Percentiles rank a stretch among this genome's conserved stretches.
Conservation (phyloP, 1,140 invertebrate genomes). For the Cheumatopsyche charites region DNA sequence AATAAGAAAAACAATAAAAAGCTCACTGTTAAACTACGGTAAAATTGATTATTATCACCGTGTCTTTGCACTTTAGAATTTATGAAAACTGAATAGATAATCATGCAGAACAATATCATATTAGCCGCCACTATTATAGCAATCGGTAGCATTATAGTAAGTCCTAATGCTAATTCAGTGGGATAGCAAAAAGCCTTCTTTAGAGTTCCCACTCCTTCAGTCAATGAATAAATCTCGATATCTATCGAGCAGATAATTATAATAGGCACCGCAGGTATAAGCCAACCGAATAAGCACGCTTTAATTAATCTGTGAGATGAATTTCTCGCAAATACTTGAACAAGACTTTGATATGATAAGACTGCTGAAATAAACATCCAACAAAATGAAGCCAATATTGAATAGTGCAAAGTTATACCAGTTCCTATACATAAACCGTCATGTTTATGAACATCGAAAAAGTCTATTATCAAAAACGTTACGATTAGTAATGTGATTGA, state of each 20-base stretch:
- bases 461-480: slow-evolving; percentile 54
- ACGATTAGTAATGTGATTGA: slow-evolving; percentile 54
- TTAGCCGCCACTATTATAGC: slow-evolving; percentile 57
- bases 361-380: slow-evolving; percentile 63
- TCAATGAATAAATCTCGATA: slow-evolving; percentile 54
- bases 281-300: slow-evolving; percentile 58
- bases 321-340: slow-evolving; percentile 57
- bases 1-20: slow-evolving; percentile 61
- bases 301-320: slow-evolving; percentile 59
- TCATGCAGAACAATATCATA: slow-evolving; percentile 58
- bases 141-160: slow-evolving; percentile 58
- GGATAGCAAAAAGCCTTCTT: slow-evolving; percentile 58
- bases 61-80: slow-evolving; percentile 57
- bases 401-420: slow-evolving; percentile 58
- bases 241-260: slow-evolving; percentile 55
- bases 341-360: slow-evolving; percentile 58
- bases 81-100: slow-evolving; percentile 61
- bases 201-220: slow-evolving; percentile 52
- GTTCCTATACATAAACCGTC: slow-evolving; percentile 54
- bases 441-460: slow-evolving; percentile 51
- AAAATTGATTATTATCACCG: slow-evolving; percentile 56
- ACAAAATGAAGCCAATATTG: slow-evolving; percentile 58
- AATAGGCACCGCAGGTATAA: slow-evolving; percentile 54
- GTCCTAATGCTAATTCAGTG: slow-evolving; percentile 56
- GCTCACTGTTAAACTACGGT: slow-evolving; percentile 57